Base-by-base conservation (phyloP, 2,888 invertebrate genomes). In the Orchestes rusci region DNA sequence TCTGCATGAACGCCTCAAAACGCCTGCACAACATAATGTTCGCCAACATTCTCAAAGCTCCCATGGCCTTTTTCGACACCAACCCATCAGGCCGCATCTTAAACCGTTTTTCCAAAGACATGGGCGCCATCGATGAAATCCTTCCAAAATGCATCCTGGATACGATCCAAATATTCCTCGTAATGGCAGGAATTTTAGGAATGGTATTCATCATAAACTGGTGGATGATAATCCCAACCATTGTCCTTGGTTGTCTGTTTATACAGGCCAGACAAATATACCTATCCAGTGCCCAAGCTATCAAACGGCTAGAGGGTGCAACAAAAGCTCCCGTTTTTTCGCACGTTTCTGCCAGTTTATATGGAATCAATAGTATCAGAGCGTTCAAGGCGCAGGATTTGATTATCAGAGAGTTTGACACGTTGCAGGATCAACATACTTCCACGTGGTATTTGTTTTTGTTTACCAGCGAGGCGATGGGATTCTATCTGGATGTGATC, bases 301-400 rank as follows among this genome's bases (percentile, higher is more conserved):
- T 89, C 41, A 89, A 81, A 69, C 73, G 80, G 67, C 68, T 74
- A 4, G 75, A 75, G 60, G 74, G 74, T 46, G 63, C 66, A 20
- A 71, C 74, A 72, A 50, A 48, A 49, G 91, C 92, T 68, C 94
- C 95, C 0, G 85, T 95, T 0, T 93, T 92, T 65, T 87, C 91
- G 0, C 91, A 94, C 63, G 77, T 94, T 53, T 83, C 85, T n/a
- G 84, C 91, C 0, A 82, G 89, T 0, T 71, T 95, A 5, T 78
- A 83, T 48, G 95, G 95, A 1, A 75, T 95, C 19, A 79, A 85
- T 23, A 91, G 91, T 0, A 91, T 96, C 50, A 75, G 95, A 47
- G 84, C 92, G 1, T 80, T 83, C 2, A 74, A 77, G 16, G 81
- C 84, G 2, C 77, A 87, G 65, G 72, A 78, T 50, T 73, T 83